Evolutionary conservation across 2,888 invertebrate genomes (phyloP).

Genomic region (Conistra vaccinii): DNA sequence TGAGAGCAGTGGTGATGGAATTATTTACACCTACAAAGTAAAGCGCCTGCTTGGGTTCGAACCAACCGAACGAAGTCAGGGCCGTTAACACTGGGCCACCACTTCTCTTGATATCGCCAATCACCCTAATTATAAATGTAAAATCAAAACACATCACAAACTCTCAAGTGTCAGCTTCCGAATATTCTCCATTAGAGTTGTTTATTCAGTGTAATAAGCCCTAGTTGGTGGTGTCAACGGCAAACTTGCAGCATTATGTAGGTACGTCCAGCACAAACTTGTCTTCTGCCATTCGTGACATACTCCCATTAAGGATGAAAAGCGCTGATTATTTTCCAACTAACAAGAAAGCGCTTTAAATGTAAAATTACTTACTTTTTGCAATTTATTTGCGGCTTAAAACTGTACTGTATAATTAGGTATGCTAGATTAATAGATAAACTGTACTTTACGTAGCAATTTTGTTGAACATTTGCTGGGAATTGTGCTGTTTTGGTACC

Average conservation of each 20-base stretch:
- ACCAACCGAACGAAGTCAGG: too few species aligned
- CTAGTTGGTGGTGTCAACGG: slow-evolving; percentile 57
- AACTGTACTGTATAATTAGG: slow-evolving; percentile 52
- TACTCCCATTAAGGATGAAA: slow-evolving; percentile 52
- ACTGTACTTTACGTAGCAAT: slow-evolving; percentile 32
- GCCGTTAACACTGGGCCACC: too few species aligned
- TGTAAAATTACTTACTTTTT: slow-evolving; percentile 59
- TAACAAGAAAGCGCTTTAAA: slow-evolving; percentile 66
- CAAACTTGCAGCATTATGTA: slow-evolving; percentile 61
- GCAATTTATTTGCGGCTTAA: slow-evolving; percentile 42
- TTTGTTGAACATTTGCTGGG: slow-evolving; percentile 29
- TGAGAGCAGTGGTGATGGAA: too few species aligned
- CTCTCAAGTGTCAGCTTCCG: slow-evolving; percentile 43
- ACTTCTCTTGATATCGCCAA: too few species aligned
- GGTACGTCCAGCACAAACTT: slow-evolving; percentile 62
- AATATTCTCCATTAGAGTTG: slow-evolving; percentile 51
- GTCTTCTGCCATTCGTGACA: slow-evolving; percentile 59
- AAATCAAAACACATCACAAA: slow-evolving; percentile 19
- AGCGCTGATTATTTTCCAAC: slow-evolving; percentile 61
- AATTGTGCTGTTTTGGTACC: slow-evolving; percentile 25
- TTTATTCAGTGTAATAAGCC: slow-evolving; percentile 63
- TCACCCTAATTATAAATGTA: not conserved
- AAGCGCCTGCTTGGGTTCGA: too few species aligned
- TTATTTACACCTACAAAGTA: too few species aligned
- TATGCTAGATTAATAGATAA: slow-evolving; percentile 59